A percentile compares a stretch with the other conserved stretches of the same genome.
phyloP scores from a whole-genome alignment of 2,888 invertebrate species.

The Hetaerina titia region DNA sequence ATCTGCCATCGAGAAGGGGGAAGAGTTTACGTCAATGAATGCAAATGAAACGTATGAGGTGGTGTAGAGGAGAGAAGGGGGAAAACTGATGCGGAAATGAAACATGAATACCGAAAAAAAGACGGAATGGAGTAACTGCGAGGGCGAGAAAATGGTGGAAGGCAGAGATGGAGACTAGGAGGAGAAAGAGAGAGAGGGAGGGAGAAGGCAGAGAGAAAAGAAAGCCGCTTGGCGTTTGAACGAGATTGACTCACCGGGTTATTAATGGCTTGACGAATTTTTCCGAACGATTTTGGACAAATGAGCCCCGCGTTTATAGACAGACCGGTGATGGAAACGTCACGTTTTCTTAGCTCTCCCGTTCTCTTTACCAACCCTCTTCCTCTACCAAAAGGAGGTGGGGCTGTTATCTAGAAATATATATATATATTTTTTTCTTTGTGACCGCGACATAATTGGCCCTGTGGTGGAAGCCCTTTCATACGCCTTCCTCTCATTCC shows the following conservation, averaged over 20 bases:
- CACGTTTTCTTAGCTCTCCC: not conserved
- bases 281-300: conserved; percentile 53
- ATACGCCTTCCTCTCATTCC: not conserved
- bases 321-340: not conserved
- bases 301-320: conserved; percentile 43
- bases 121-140: not conserved
- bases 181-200: not conserved
- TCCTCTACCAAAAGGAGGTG: not conserved
- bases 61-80: too few species aligned
- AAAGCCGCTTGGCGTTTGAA: not conserved
- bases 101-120: not conserved
- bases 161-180: not conserved
- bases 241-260: conserved; percentile 19
- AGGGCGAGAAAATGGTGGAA: not conserved
- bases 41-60: too few species aligned
- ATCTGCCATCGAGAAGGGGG: too few species aligned
- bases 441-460: not conserved
- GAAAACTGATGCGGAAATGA: not conserved
- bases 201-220: not conserved
- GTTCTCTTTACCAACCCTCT: not conserved
- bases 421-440: not conserved
- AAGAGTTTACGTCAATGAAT: too few species aligned
- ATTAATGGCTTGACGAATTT: conserved; percentile 53
- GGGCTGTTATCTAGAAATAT: not conserved
- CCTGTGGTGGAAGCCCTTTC: not conserved